Conservation (phyloP, 1,140 invertebrate species). For the Helicoverpa zea region DNA sequence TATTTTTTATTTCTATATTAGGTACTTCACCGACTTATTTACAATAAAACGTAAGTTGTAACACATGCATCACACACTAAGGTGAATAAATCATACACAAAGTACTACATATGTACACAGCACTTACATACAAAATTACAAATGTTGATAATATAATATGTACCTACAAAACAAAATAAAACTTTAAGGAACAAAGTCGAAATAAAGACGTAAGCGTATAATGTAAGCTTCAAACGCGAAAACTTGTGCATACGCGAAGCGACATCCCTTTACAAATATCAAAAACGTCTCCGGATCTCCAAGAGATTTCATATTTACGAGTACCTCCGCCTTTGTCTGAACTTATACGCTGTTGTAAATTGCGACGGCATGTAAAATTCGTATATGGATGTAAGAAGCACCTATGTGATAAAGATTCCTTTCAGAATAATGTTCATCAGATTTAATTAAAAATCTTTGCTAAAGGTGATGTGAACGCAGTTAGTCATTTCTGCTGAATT, state of each 20-base stretch:
- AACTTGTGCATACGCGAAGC: neutral
- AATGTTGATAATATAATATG: too few relatives aligned
- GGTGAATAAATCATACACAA: too few relatives aligned
- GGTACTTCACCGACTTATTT: too few relatives aligned
- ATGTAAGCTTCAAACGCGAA: neutral
- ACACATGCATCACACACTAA: too few relatives aligned
- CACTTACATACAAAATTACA: too few relatives aligned
- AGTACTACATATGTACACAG: too few relatives aligned
- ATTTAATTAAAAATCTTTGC: too few relatives aligned
- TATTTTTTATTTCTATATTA: neutral
- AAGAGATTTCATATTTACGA: constrained; percentile 17
- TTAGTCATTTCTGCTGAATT: too few relatives aligned
- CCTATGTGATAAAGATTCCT: neutral
- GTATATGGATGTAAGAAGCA: neutral
- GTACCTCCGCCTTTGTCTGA: constrained; percentile 12
- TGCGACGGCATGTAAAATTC: constrained; percentile 6
- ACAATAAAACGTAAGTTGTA: too few relatives aligned
- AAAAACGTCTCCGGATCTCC: constrained; percentile 29
- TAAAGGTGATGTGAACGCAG: too few relatives aligned
- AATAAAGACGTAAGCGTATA: neutral
- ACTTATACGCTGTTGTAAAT: constrained; percentile 6
- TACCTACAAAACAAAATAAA: too few relatives aligned
- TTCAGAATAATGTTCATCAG: neutral
- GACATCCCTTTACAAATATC: neutral
- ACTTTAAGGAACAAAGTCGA: neutral